Conservation (phyloP, 2,888 invertebrate species). For the Eupsilia transversa region DNA sequence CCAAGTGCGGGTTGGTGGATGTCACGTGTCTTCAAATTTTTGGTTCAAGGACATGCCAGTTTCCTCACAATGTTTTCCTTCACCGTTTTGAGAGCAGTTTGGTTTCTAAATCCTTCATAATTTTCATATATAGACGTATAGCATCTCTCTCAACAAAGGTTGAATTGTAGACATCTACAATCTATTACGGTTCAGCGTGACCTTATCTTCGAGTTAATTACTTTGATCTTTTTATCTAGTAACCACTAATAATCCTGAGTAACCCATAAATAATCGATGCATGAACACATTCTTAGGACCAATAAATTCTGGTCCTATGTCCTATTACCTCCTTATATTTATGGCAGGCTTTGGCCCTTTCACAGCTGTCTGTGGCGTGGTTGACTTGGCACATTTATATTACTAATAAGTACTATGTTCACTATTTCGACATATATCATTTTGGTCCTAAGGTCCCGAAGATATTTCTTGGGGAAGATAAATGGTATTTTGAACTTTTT, state of each 20-base stretch:
- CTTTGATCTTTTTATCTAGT: constrained; percentile 25
- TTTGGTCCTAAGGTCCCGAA: constrained; percentile 18
- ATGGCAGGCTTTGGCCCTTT: constrained; percentile 24
- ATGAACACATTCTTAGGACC: constrained; percentile 33
- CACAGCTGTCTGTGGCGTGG: constrained; percentile 42
- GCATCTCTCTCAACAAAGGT: neutral
- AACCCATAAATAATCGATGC: constrained; percentile 31
- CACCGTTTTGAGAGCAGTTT: neutral
- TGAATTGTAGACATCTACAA: constrained; percentile 4
- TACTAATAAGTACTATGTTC: constrained; percentile 33
- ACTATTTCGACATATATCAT: constrained; percentile 27
- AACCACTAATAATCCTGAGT: constrained; percentile 14
- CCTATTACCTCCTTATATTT: constrained; percentile 38
- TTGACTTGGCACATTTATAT: constrained; percentile 40
- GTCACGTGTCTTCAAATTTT: neutral
- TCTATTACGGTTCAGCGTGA: constrained; percentile 17
- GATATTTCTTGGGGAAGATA: constrained; percentile 24
- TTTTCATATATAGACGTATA: neutral
- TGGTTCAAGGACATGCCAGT: neutral
- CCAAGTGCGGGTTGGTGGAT: neutral
- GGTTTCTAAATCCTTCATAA: neutral
- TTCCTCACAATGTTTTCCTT: neutral
- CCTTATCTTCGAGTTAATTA: constrained; percentile 26
- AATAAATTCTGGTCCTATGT: constrained; percentile 37
- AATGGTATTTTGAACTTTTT: constrained; percentile 23